phyloP scores from a whole-genome alignment of 2,888 invertebrate genomes.

The Callimorpha dominula region DNA sequence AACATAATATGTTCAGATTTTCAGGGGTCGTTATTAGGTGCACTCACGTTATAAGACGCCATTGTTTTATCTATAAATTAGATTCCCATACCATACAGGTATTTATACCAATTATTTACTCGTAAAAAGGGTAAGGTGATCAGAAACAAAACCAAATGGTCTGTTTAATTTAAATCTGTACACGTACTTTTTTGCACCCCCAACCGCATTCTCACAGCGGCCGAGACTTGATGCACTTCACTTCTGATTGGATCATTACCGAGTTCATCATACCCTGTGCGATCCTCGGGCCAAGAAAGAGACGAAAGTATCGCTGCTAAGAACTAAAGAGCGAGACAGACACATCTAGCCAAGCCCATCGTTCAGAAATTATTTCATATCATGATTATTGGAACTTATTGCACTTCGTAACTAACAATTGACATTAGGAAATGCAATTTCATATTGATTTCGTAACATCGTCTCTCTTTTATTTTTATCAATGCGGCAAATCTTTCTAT shows the following conservation, averaged over 20 bases:
- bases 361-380: slow-evolving; percentile 85
- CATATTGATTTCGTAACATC: slow-evolving; percentile 86
- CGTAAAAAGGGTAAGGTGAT: slow-evolving; percentile 60
- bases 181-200: slow-evolving; percentile 85
- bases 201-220: slow-evolving; percentile 87
- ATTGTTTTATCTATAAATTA: not conserved
- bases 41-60: not conserved
- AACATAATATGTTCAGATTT: not conserved
- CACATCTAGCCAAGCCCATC: slow-evolving; percentile 73
- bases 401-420: slow-evolving; percentile 87
- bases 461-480: slow-evolving; percentile 83
- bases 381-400: slow-evolving; percentile 87
- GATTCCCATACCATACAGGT: slow-evolving; percentile 21
- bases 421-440: slow-evolving; percentile 87
- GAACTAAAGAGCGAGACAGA: slow-evolving; percentile 58
- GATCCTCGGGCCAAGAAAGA: slow-evolving; percentile 79
- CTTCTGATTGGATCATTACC: slow-evolving; percentile 87
- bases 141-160: slow-evolving; percentile 79
- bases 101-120: slow-evolving; percentile 43
- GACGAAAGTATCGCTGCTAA: slow-evolving; percentile 58
- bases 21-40: not conserved
- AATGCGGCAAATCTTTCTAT: slow-evolving; percentile 85
- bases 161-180: slow-evolving; percentile 84
- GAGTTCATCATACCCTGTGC: slow-evolving; percentile 86
- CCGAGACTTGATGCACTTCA: slow-evolving; percentile 85